Evolutionary conservation across 2,888 invertebrate genomes (phyloP).

Genomic region (Acleris emargana): DNA sequence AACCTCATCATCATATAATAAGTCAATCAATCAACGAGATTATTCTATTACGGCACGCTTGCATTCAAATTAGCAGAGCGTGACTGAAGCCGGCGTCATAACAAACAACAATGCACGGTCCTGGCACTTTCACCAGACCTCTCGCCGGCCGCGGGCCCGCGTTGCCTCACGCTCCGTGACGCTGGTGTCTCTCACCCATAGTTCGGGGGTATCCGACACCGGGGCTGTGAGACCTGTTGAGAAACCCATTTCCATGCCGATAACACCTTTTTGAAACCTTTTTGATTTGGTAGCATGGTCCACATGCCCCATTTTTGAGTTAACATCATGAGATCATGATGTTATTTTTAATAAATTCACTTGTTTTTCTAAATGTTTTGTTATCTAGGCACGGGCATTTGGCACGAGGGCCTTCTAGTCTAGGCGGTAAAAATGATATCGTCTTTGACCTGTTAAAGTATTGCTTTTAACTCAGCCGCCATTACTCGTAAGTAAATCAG

Average conservation of each 20-base stretch:
- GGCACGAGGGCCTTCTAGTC: no score
- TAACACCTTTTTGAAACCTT: not conserved
- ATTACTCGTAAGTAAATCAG: no score
- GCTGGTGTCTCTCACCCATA: constrained; percentile 6
- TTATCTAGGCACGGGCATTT: no score
- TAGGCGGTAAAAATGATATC: no score
- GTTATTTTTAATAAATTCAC: no score
- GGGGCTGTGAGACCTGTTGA: not conserved
- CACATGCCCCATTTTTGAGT: no score
- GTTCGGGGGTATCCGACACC: constrained; percentile 1
- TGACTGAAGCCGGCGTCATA: constrained; percentile 35
- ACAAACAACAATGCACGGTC: constrained; percentile 38
- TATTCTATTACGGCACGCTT: constrained; percentile 40
- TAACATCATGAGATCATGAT: no score
- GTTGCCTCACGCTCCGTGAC: constrained; percentile 17
- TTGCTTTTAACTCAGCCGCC: no score
- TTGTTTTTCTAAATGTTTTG: no score
- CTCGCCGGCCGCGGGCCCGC: constrained; percentile 23
- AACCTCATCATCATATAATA: constrained; percentile 41
- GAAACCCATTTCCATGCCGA: not conserved
- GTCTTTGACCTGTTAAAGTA: no score
- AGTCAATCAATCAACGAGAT: constrained; percentile 40
- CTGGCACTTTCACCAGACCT: constrained; percentile 38
- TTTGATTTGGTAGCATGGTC: not conserved
- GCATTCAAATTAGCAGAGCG: constrained; percentile 40